Conservation (phyloP, 2,113 vertebrate species). For the Callospermophilus lateralis region DNA sequence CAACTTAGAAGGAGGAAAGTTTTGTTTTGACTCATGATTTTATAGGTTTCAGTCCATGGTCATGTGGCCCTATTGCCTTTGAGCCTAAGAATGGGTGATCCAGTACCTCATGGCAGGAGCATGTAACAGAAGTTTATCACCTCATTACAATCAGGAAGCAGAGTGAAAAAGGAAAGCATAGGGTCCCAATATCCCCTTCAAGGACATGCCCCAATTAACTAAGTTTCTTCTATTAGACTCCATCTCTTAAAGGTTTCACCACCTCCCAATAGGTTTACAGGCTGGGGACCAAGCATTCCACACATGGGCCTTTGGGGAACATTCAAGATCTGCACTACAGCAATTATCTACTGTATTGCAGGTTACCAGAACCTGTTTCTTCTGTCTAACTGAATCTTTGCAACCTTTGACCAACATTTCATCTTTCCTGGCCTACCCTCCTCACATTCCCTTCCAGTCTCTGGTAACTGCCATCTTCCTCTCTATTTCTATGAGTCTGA, state of each 20-base stretch:
- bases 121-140: background rate
- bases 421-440: background rate
- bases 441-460: fast-evolving
- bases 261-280: background rate
- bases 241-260: background rate
- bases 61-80: background rate
- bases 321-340: background rate
- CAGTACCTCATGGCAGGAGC: background rate
- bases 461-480: background rate
- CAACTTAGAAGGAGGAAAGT: background rate
- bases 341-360: background rate
- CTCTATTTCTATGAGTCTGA: background rate
- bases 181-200: background rate
- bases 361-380: background rate
- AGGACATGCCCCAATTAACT: fast-evolving
- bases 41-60: background rate
- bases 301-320: background rate
- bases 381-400: background rate
- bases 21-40: background rate
- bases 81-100: background rate
- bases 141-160: background rate
- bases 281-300: background rate
- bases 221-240: background rate
- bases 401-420: background rate
- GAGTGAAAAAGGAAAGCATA: background rate